Evolutionary conservation across 2,113 vertebrate species (phyloP).

Genomic region (Sinosuthora webbiana): DNA sequence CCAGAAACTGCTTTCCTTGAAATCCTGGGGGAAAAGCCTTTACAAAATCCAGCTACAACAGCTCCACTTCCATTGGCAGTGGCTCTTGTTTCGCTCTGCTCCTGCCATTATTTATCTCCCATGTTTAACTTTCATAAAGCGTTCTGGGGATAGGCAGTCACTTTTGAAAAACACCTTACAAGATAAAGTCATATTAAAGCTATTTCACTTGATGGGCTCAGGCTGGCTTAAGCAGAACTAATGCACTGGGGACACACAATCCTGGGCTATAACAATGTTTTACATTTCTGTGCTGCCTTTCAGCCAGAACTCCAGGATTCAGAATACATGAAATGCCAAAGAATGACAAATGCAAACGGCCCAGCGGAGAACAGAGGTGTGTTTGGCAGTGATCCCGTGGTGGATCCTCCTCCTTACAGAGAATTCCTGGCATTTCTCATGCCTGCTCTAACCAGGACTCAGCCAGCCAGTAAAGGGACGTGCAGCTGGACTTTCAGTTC

Average conservation of each 20-base stretch:
- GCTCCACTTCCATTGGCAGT: conserved; percentile 3
- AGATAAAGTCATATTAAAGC: conserved; percentile 49
- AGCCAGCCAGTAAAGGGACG: neutral
- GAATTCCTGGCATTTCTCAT: neutral
- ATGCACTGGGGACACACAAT: neutral
- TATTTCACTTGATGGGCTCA: conserved; percentile 42
- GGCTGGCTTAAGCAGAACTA: conserved; percentile 6
- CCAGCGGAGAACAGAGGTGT: neutral
- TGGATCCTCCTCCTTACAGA: neutral
- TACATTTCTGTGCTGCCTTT: conserved; percentile 34
- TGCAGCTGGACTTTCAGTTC: neutral
- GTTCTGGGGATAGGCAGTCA: conserved; percentile 30
- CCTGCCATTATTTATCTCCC: conserved; percentile 36
- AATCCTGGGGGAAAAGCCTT: conserved; percentile 4
- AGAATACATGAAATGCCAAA: neutral
- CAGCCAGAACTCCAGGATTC: neutral
- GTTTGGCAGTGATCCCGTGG: neutral
- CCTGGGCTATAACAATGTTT: neutral
- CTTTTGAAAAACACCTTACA: conserved; percentile 57
- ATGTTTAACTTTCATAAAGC: neutral
- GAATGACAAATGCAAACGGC: neutral
- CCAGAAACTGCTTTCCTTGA: neutral
- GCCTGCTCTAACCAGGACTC: neutral
- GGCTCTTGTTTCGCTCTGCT: neutral
- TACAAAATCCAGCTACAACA: conserved; percentile 1